Percentiles rank a stretch among this genome's conserved stretches.
These are phyloP conservation scores for Crotalus horridus DNA, from an alignment of 2,113 vertebrate species.

Conservation along the genomic window DNA sequence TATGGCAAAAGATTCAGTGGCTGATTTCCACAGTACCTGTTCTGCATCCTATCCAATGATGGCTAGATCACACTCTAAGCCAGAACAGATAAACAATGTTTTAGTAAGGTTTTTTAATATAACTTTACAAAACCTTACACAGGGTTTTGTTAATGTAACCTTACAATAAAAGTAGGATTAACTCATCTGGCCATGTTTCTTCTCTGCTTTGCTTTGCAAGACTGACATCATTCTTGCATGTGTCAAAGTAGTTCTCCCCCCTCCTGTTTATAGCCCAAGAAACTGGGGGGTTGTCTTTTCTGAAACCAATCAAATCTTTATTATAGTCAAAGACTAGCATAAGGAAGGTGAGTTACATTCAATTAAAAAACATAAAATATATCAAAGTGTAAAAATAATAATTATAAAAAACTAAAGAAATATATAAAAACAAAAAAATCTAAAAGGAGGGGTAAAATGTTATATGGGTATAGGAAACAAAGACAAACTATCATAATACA, in stretches of 20 bases:
- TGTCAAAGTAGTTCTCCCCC: background rate
- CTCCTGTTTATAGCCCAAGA: background rate
- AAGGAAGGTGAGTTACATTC: background rate
- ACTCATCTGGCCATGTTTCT: background rate
- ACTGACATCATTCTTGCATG: background rate
- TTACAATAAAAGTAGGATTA: background rate
- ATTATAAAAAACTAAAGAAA: background rate
- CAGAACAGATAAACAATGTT: background rate
- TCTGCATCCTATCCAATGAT: background rate
- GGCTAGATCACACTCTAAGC: background rate
- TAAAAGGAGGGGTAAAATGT: background rate
- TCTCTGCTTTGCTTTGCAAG: background rate
- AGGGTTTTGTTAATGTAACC: background rate
- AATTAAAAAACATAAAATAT: background rate
- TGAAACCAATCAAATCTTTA: background rate
- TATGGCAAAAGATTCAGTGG: background rate
- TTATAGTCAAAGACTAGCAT: background rate
- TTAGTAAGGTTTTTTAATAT: background rate
- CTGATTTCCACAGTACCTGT: background rate
- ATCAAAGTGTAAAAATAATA: background rate
- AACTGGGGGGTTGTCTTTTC: background rate
- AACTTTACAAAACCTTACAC: background rate
- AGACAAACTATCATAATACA: background rate
- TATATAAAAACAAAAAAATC: background rate
- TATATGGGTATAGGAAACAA: too few relatives aligned